Evolutionary conservation across 64 coral and sea anemone species (phyloP).

Genomic region (Porites lutea): DNA sequence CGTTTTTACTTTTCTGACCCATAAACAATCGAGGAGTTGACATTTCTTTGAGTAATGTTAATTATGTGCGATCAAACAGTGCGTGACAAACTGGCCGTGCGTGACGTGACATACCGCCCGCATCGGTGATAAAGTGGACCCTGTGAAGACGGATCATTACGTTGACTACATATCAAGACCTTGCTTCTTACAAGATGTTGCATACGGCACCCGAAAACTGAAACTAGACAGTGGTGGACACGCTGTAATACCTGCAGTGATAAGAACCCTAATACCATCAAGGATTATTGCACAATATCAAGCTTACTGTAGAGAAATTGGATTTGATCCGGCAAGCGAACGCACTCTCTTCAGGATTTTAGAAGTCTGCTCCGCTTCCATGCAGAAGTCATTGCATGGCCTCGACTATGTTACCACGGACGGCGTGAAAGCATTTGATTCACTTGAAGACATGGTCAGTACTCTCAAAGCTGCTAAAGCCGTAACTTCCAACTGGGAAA

Average conservation of each 20-base stretch:
- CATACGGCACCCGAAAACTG: conserved; percentile 31
- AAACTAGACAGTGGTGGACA: conserved; percentile 35
- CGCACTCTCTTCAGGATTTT: conserved; percentile 31
- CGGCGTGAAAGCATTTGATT: conserved; percentile 21
- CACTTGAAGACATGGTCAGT: background rate
- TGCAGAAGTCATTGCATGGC: conserved; percentile 37
- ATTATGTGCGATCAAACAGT: too few relatives aligned
- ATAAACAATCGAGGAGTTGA: too few relatives aligned
- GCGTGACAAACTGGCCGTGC: too few relatives aligned
- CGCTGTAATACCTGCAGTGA: conserved; percentile 23
- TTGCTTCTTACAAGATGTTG: conserved; percentile 47
- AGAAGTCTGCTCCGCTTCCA: conserved; percentile 49
- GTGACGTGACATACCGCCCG: too few relatives aligned
- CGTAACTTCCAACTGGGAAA: conserved; percentile 33
- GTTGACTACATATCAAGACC: conserved; percentile 40
- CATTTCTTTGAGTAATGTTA: too few relatives aligned
- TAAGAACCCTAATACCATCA: conserved; percentile 44
- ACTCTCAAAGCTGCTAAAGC: conserved; percentile 7
- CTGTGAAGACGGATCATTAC: conserved; percentile 43
- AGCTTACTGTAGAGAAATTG: background rate
- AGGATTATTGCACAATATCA: background rate
- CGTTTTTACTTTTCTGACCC: too few relatives aligned
- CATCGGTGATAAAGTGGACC: background rate
- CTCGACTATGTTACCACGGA: conserved; percentile 29
- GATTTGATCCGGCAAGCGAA: conserved; percentile 40